Percentiles rank a stretch among this genome's conserved stretches.
Conservation (phyloP, 1,140 invertebrate genomes). For the Bombus balteatus region DNA sequence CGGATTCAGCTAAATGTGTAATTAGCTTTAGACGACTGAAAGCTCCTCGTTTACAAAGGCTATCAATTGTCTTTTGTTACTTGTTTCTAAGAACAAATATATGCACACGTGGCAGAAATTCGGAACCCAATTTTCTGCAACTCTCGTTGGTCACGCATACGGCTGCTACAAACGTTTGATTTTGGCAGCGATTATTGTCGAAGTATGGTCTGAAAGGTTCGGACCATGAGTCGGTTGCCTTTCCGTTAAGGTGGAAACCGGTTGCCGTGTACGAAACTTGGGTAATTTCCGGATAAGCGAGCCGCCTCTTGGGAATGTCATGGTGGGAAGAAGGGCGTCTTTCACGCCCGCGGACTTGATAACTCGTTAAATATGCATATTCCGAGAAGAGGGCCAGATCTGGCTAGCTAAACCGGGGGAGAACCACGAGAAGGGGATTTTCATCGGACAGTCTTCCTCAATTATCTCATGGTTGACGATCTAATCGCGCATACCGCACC, state of each 20-base stretch:
- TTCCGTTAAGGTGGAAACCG: slow-evolving; percentile 14
- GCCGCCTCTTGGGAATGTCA: slow-evolving; percentile 37
- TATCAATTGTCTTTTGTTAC: too few relatives aligned
- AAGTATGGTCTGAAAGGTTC: background rate
- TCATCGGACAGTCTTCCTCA: slow-evolving; percentile 77
- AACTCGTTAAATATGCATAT: slow-evolving; percentile 80
- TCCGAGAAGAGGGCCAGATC: slow-evolving; percentile 62
- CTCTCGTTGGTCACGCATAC: too few relatives aligned
- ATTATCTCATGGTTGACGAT: slow-evolving; percentile 78
- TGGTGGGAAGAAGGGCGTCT: slow-evolving; percentile 53
- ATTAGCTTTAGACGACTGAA: too few relatives aligned
- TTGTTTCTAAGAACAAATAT: too few relatives aligned
- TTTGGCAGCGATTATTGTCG: background rate
- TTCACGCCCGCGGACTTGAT: slow-evolving; percentile 70
- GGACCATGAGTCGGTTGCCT: slow-evolving; percentile 15
- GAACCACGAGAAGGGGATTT: slow-evolving; percentile 61
- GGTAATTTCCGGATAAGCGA: slow-evolving; percentile 72
- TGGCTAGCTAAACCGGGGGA: slow-evolving; percentile 60
- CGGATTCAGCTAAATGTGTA: too few relatives aligned
- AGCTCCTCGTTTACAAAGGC: too few relatives aligned
- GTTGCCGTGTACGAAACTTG: slow-evolving; percentile 65
- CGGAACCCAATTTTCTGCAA: too few relatives aligned
- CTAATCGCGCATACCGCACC: slow-evolving; percentile 76
- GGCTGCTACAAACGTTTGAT: background rate
- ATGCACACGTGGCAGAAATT: too few relatives aligned